These are phyloP conservation scores for Metridium senile DNA, from an alignment of 92 coral and sea anemone genomes.

Conservation along the genomic window DNA sequence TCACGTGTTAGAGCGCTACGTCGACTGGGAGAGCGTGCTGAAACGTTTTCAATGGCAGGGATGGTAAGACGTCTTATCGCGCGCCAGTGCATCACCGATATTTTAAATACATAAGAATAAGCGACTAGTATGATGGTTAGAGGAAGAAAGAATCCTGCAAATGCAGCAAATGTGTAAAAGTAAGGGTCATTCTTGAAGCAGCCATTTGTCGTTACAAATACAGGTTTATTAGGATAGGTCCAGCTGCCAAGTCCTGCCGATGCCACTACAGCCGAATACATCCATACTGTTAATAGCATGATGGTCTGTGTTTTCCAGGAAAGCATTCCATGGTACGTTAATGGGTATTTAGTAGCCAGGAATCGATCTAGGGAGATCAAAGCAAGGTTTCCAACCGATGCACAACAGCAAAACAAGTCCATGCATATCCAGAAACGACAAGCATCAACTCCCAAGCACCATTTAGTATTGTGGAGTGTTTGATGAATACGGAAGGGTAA, in stretches of 20 bases:
- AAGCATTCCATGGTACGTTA: slow-evolving; percentile 65
- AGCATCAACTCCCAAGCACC: slow-evolving; percentile 32
- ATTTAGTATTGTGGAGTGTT: slow-evolving; percentile 35
- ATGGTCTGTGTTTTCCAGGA: slow-evolving; percentile 49
- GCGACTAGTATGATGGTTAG: slow-evolving; percentile 63
- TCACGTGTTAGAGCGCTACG: slow-evolving; percentile 54
- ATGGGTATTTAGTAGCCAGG: slow-evolving; percentile 52
- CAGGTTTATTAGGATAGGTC: slow-evolving; percentile 59
- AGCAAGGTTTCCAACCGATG: slow-evolving; percentile 56
- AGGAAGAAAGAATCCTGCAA: slow-evolving; percentile 80
- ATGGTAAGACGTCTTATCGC: slow-evolving; percentile 68
- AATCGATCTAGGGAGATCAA: slow-evolving; percentile 56
- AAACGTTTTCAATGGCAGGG: slow-evolving; percentile 27
- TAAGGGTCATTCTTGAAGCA: slow-evolving; percentile 77
- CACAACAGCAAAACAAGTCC: slow-evolving; percentile 61
- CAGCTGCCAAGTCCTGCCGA: slow-evolving; percentile 74
- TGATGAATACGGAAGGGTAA: slow-evolving; percentile 46
- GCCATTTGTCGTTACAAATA: slow-evolving; percentile 55
- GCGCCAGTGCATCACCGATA: slow-evolving; percentile 84
- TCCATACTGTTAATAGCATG: slow-evolving; percentile 76
- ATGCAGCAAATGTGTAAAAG: slow-evolving; percentile 78
- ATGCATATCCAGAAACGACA: slow-evolving; percentile 51
- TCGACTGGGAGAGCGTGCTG: slow-evolving; percentile 32
- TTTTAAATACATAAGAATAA: slow-evolving; percentile 79
- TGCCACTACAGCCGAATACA: slow-evolving; percentile 66